Base-by-base conservation (phyloP, 2,113 vertebrate species). In the Chloroceryle aenea region DNA sequence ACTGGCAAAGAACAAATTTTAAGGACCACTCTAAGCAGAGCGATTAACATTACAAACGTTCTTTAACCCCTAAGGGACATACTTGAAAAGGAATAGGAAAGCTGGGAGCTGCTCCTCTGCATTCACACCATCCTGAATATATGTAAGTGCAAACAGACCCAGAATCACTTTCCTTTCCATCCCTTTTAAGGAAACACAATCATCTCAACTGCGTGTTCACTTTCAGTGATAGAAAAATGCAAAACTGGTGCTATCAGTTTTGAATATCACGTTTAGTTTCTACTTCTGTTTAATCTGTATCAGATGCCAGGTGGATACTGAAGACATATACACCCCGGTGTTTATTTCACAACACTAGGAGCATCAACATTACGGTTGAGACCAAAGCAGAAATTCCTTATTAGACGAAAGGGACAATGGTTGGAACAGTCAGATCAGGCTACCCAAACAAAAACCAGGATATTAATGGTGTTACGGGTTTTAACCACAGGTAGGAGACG, bases 1-100 rank as follows among this genome's bases (percentile, higher is more conserved):
- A 71, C 63, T 85, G 90, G 66, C 58, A 64, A 85, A 87, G 59
- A 93, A 89, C 38, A 90, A 75, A 85, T 72, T 94, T 90, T 72
- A 96, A 88, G 93, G 62, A 59, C 80, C 45, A 58, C 30, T 79
- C n/a, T 19, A 58, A 82, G 50, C n/a, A 68, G 21, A 94, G 45
- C 9, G 22, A 77, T 94, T 93, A 89, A 96, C 71, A 42, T 91
- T 79, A 68, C 76, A 95, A 55, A 68, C 3, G 1, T 78, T 92
- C 34, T 87, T 74, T 88, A 73, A 83, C 32, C 40, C 29, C n/a
- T 30, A 47, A 81, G 47, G 67, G 92, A 52, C 62, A 47, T 10
- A 38, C 14, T n/a, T 19, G 43, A 75, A 38, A 73, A 83, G 14
- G 55, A 34, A 15, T 18, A n/a, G 20, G 73, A 88, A 71, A 23